Evolutionary conservation across 2,113 vertebrate genomes (phyloP).

Genomic region (Microtus montanus): DNA sequence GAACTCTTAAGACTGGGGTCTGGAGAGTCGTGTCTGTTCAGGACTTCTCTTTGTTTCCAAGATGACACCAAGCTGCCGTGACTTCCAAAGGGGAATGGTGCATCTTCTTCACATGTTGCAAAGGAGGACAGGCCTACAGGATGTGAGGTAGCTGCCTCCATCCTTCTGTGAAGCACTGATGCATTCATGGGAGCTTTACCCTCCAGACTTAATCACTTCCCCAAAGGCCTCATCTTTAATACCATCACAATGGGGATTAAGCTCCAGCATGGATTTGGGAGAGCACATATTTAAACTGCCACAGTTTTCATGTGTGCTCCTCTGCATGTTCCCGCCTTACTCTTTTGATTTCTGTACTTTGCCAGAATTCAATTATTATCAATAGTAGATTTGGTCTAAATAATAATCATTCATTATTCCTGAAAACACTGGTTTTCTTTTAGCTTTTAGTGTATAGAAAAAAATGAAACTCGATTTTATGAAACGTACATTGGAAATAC

Average conservation of each 20-base stretch:
- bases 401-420: slow-evolving; percentile 10
- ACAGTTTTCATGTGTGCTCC: background rate
- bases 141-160: too few species aligned
- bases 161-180: background rate
- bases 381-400: slow-evolving; percentile 11
- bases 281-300: background rate
- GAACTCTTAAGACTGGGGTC: background rate
- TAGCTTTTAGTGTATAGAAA: slow-evolving; percentile 17
- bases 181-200: background rate
- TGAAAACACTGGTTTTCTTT: background rate
- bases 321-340: background rate
- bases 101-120: background rate
- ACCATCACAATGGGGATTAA: slow-evolving; percentile 18
- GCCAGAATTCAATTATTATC: slow-evolving; percentile 13
- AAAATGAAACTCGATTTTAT: background rate
- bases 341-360: background rate
- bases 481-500: background rate
- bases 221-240: background rate
- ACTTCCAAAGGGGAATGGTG: background rate
- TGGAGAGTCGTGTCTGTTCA: background rate
- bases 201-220: background rate
- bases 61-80: background rate
- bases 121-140: background rate
- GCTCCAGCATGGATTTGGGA: background rate
- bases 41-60: background rate